Conservation (phyloP, 2,888 invertebrate genomes). For the Heliconius cydno region DNA sequence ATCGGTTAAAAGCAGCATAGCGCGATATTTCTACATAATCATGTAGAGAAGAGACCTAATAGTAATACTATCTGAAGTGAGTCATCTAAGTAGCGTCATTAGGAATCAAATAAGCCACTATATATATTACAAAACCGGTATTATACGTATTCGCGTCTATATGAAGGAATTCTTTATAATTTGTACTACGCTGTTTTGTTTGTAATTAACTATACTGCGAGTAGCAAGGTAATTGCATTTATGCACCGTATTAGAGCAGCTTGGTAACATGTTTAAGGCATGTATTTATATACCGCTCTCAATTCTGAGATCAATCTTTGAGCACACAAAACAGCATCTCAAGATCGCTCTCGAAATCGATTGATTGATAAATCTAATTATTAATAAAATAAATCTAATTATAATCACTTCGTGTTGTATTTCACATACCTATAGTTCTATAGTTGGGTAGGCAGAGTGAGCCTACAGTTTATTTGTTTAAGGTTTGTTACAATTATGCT, state of each 20-base stretch:
- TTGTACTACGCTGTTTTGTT: conserved; percentile 23
- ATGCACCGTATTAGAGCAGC: background rate
- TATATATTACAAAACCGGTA: conserved; percentile 25
- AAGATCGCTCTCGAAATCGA: too few relatives aligned
- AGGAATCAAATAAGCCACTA: conserved; percentile 7
- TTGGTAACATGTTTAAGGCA: background rate
- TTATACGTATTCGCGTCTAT: conserved; percentile 8
- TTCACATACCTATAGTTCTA: too few relatives aligned
- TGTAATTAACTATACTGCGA: conserved; percentile 8
- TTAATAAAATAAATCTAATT: too few relatives aligned
- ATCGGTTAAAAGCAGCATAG: background rate
- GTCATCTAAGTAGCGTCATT: conserved; percentile 13
- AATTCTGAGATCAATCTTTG: too few relatives aligned
- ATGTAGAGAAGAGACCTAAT: background rate
- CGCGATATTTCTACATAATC: background rate
- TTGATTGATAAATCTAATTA: too few relatives aligned
- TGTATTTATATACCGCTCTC: too few relatives aligned
- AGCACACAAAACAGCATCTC: too few relatives aligned
- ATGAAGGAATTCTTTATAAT: conserved; percentile 4
- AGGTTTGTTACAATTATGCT: too few relatives aligned
- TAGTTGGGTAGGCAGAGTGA: too few relatives aligned
- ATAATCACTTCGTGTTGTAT: too few relatives aligned
- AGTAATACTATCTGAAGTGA: conserved; percentile 7
- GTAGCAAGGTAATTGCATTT: background rate
- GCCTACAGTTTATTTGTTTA: too few relatives aligned